Evolutionary conservation across 92 coral and sea anemone genomes (phyloP), one percentile per base, ranked within the genome.

Genomic region (Bergia puertoricense): DNA sequence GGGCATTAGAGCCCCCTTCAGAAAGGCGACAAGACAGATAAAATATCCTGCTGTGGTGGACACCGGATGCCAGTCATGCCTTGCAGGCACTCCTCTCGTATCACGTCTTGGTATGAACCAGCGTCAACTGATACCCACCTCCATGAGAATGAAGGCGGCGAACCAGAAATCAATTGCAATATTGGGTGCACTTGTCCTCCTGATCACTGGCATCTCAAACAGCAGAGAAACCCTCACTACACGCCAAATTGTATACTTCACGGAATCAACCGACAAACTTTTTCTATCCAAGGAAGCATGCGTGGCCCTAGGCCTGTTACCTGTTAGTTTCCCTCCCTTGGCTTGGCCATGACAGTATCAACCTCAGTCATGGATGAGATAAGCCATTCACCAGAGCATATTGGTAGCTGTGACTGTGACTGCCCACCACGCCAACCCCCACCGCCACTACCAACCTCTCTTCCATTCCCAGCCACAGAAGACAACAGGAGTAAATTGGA

Each of bases 401-500:
- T 30, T 30, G 30, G 30, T 30, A 30, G 30, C 30, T 30, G 30
- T 30, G 30, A 30, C 30, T 30, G 30, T 30, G 30, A 30, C 30
- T 30, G 30, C 30, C 30, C 30, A 30, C 30, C 30, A 30, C 30
- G 30, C 30, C 30, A 30, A 30, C 30, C 30, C 30, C 30, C 30
- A 30, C 30, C 30, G 30, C 30, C 30, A n/a, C n/a, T n/a, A n/a
- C n/a, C n/a, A n/a, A n/a, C n/a, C n/a, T n/a, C n/a, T n/a, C n/a
- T n/a, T n/a, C n/a, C n/a, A n/a, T n/a, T n/a, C n/a, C n/a, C n/a
- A n/a, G n/a, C n/a, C n/a, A n/a, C n/a, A n/a, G n/a, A n/a, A n/a
- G n/a, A 5, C n/a, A 93, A 91, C 88, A 74, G 86, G 8, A 16
- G 9, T 16, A 46, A 30, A 6, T 86, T 93, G 38, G 81, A 93